Evolutionary conservation across 2,888 invertebrate genomes (phyloP).

Genomic region (Melinopterus prodromus): DNA sequence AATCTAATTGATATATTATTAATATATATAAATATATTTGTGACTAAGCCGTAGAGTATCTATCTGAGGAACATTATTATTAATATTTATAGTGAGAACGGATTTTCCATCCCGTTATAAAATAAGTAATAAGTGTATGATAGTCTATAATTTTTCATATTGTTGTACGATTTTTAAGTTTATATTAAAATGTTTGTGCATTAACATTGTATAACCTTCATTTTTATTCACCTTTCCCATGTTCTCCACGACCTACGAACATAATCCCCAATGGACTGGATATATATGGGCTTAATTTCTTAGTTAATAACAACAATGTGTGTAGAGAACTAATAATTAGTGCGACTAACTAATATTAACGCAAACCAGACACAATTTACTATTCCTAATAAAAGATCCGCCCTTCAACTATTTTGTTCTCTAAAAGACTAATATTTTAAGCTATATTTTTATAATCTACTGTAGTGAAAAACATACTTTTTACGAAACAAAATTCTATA

Average conservation of each 20-base stretch:
- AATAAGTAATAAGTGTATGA: constrained; percentile 66
- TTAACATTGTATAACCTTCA: constrained; percentile 57
- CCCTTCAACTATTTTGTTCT: no score
- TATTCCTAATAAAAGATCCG: no score
- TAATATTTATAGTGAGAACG: constrained; percentile 46
- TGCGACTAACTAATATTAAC: no score
- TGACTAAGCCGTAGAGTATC: constrained; percentile 57
- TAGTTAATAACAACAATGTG: no score
- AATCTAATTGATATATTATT: constrained; percentile 24
- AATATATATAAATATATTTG: constrained; percentile 34
- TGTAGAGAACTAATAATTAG: no score
- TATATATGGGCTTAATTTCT: background rate
- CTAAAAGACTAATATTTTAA: no score
- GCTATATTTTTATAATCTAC: no score
- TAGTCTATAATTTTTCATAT: constrained; percentile 88
- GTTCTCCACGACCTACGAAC: background rate
- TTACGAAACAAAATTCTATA: no score
- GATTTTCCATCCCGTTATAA: constrained; percentile 42
- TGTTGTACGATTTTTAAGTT: constrained; percentile 88
- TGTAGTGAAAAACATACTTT: no score
- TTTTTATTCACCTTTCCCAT: constrained; percentile 15
- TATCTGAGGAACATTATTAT: constrained; percentile 40
- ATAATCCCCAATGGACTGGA: background rate
- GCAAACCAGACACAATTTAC: no score
- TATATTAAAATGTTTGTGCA: constrained; percentile 88